These are phyloP conservation scores for Xylota segnis DNA, from an alignment of 2,888 invertebrate species.

Conservation along the genomic window DNA sequence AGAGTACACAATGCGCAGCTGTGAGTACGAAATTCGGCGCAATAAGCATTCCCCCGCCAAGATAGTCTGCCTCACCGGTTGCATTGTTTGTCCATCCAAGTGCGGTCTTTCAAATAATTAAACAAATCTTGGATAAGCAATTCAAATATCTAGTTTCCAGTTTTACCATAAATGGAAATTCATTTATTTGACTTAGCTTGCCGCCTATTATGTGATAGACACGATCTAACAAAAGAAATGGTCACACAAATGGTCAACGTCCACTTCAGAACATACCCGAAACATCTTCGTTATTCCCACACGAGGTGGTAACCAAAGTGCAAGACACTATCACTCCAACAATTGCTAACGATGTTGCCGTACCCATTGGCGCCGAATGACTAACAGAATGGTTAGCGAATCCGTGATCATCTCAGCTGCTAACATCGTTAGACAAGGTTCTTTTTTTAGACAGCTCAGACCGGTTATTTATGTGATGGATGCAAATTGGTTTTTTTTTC, in stretches of 20 bases:
- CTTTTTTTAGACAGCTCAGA: neutral
- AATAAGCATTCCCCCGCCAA: slow-evolving; percentile 35
- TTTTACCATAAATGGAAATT: slow-evolving; percentile 46
- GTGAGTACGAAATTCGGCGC: slow-evolving; percentile 31
- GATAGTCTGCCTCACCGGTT: slow-evolving; percentile 19
- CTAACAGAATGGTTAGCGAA: neutral
- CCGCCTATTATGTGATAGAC: neutral
- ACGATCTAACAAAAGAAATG: neutral
- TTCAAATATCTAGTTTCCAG: neutral
- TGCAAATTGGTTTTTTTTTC: too few relatives aligned
- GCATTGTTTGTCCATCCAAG: slow-evolving; percentile 39
- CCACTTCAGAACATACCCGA: neutral
- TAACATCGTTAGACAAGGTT: neutral
- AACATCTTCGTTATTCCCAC: neutral
- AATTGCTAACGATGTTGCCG: neutral
- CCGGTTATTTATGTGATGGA: too few relatives aligned
- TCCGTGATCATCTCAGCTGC: neutral
- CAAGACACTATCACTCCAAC: neutral
- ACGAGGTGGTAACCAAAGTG: neutral
- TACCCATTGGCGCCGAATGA: neutral
- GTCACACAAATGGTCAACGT: too few relatives aligned
- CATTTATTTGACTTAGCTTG: neutral
- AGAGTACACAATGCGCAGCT: slow-evolving; percentile 41
- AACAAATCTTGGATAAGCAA: neutral
- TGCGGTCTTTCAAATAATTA: slow-evolving; percentile 20